These are phyloP conservation scores for Cyprinodon tularosa DNA, from an alignment of 2,113 vertebrate genomes.

Conservation along the genomic window DNA sequence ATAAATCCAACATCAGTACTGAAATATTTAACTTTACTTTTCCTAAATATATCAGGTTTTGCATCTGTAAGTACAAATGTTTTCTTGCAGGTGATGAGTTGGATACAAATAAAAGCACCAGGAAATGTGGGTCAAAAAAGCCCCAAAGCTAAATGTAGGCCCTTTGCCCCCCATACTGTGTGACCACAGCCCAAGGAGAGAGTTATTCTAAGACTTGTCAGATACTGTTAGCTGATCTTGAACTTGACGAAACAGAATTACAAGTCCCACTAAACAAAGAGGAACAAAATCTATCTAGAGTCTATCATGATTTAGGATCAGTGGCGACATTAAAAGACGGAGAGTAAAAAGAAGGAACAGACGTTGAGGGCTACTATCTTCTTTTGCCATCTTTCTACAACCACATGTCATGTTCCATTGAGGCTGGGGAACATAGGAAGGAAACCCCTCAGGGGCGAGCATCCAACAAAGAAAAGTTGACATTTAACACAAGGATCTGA, in stretches of 20 bases:
- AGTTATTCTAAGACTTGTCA: constrained; percentile 44
- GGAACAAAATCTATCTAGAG: constrained; percentile 2
- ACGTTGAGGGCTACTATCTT: not conserved
- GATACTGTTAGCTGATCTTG: constrained; percentile 29
- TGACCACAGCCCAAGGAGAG: constrained; percentile 15
- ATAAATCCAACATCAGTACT: too few relatives aligned
- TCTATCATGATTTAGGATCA: constrained; percentile 1
- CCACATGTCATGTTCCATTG: not conserved
- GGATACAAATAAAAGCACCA: constrained; percentile 1
- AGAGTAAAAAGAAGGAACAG: not conserved
- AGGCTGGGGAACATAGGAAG: not conserved
- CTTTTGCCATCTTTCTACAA: not conserved
- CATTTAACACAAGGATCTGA: not conserved
- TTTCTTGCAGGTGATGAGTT: constrained; percentile 22
- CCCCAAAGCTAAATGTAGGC: constrained; percentile 12
- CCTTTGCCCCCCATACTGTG: constrained; percentile 2
- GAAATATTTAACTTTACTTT: not conserved
- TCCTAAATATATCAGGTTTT: not conserved
- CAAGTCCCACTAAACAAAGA: constrained; percentile 7
- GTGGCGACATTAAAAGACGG: not conserved
- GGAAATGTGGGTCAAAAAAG: constrained; percentile 27
- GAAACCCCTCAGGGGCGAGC: not conserved
- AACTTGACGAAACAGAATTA: constrained; percentile 28
- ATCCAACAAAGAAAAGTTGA: not conserved
- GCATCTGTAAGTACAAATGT: not conserved